A percentile compares a stretch with the other conserved stretches of the same genome.
phyloP scores from a whole-genome alignment of 2,797 vertebrate species.

The Protonibea diacanthus region DNA sequence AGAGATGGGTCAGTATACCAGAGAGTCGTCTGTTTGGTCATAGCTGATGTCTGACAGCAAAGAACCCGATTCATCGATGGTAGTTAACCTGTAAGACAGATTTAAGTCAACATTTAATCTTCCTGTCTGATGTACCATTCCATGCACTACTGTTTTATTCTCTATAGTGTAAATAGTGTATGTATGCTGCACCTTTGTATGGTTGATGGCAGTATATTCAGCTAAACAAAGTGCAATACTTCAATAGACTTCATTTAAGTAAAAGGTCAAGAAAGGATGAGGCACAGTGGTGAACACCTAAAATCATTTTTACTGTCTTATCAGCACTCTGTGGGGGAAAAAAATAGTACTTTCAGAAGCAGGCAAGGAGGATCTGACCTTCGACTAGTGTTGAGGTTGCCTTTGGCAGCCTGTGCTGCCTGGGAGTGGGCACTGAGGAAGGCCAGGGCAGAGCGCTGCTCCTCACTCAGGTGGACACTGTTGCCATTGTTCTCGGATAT shows the following conservation, averaged over 20 bases:
- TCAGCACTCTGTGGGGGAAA: not conserved
- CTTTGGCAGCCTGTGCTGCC: conserved; percentile 72
- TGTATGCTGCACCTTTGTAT: not conserved
- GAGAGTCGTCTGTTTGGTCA: conserved; percentile 94
- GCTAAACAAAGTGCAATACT: not conserved
- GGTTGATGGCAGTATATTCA: not conserved
- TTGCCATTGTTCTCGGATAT: conserved; percentile 89
- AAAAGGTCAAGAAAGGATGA: not conserved
- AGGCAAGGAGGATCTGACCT: conserved; percentile 81
- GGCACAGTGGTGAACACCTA: not conserved
- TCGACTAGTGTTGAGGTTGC: conserved; percentile 86
- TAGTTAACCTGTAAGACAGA: conserved; percentile 84
- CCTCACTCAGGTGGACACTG: conserved; percentile 93
- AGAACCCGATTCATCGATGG: conserved; percentile 93
- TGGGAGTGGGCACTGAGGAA: conserved; percentile 92
- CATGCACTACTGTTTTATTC: not conserved
- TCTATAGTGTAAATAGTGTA: not conserved
- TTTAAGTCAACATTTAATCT: conserved; percentile 1
- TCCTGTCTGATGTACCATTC: not conserved
- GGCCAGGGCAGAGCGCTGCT: conserved; percentile 93
- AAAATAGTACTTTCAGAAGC: not conserved
- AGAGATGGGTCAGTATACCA: conserved; percentile 82
- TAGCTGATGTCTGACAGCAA: conserved; percentile 96
- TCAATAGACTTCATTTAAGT: no score
- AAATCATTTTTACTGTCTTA: not conserved